A percentile compares a stretch with the other conserved stretches of the same genome.
These are phyloP conservation scores for Rhinoraja longicauda DNA, from an alignment of 2,797 vertebrate species.

Conservation along the genomic window DNA sequence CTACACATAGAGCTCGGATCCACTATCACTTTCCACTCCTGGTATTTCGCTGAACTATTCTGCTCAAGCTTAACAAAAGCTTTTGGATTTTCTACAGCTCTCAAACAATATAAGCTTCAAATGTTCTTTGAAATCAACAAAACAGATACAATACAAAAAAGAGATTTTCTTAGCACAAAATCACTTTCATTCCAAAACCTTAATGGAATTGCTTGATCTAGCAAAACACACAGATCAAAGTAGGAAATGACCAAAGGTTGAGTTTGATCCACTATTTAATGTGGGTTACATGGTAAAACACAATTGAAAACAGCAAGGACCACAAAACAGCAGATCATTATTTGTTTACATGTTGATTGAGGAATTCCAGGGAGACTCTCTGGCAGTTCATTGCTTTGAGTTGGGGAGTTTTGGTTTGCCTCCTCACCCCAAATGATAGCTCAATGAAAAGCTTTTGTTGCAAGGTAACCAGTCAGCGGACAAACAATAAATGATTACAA, in stretches of 20 bases:
- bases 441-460: no score
- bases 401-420: no score
- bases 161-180: neutral
- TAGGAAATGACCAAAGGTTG: neutral
- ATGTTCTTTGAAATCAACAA: neutral
- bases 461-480: no score
- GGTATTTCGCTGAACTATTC: neutral
- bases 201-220: neutral
- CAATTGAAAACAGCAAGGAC: neutral
- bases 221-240: neutral
- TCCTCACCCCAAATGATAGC: no score
- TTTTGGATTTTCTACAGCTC: neutral
- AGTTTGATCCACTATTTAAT: neutral
- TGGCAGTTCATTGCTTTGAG: no score
- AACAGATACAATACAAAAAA: neutral
- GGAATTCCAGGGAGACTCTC: no score
- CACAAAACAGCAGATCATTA: no score
- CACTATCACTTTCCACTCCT: neutral
- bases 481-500: no score
- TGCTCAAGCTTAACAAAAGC: neutral
- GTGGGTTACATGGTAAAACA: neutral
- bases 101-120: neutral
- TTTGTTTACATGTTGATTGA: no score
- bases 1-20: neutral
- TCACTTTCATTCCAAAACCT: neutral